Evolutionary conservation across 2,113 vertebrate genomes (phyloP).

Genomic region (Forbesichthys agassizii): DNA sequence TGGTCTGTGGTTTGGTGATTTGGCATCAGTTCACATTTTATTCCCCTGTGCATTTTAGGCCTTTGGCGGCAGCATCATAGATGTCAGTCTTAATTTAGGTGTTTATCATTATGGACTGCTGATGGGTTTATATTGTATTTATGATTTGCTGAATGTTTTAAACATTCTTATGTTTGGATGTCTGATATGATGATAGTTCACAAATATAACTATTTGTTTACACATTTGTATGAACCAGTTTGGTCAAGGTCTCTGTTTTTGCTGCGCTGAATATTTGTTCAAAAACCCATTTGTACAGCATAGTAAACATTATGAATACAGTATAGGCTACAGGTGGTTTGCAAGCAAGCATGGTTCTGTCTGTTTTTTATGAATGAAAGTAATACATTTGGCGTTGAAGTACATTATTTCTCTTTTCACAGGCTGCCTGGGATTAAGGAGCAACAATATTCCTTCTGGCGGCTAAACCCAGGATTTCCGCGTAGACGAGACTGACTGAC

Average conservation of each 20-base stretch:
- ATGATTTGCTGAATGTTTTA: slow-evolving; percentile 34
- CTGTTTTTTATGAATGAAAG: neutral
- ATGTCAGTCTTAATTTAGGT: slow-evolving; percentile 16
- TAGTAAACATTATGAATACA: too few relatives aligned
- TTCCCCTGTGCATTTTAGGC: slow-evolving; percentile 26
- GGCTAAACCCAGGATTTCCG: slow-evolving; percentile 7
- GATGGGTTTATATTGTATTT: slow-evolving; percentile 46
- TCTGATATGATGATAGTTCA: neutral
- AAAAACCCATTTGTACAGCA: neutral
- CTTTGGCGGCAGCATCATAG: slow-evolving; percentile 11
- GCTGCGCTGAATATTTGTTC: slow-evolving; percentile 14
- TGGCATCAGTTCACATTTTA: slow-evolving; percentile 29
- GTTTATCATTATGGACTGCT: slow-evolving; percentile 43
- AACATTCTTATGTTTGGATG: slow-evolving; percentile 25
- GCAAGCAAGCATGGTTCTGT: neutral
- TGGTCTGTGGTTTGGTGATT: slow-evolving; percentile 47
- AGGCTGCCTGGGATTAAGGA: slow-evolving; percentile 40
- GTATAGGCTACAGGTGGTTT: too few relatives aligned
- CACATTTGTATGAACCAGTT: neutral
- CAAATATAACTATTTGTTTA: neutral
- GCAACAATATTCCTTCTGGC: neutral
- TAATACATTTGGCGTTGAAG: neutral
- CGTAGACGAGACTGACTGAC: neutral
- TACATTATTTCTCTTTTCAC: slow-evolving; percentile 25
- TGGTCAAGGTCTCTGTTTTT: slow-evolving; percentile 6